A percentile compares a stretch with the other conserved stretches of the same genome.
Evolutionary conservation across 2,113 vertebrate species (phyloP).

Genomic region (Amphilophus citrinellus): DNA sequence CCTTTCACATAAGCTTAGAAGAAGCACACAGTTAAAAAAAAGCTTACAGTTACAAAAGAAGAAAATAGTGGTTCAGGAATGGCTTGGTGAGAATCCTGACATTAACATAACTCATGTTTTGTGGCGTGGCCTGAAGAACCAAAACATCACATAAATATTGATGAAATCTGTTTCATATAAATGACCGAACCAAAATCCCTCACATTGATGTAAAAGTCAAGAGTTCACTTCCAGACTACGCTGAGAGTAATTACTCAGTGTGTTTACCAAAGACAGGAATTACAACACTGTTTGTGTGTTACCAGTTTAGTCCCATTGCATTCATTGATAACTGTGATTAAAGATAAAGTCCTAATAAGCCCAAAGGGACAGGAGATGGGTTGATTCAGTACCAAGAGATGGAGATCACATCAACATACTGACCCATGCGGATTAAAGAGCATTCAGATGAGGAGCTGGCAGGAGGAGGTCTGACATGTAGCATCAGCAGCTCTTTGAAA

Average conservation of each 20-base stretch:
- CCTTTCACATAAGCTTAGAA: not conserved
- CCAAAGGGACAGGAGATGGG: not conserved
- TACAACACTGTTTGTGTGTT: not conserved
- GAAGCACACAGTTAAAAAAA: not conserved
- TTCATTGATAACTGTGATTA: not conserved
- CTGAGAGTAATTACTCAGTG: not conserved
- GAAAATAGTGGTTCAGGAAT: too few species aligned
- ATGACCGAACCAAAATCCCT: too few species aligned
- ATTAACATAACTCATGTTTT: too few species aligned
- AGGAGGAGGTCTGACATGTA: conserved; percentile 93
- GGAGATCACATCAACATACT: not conserved
- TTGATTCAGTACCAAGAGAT: not conserved
- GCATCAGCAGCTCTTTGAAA: conserved; percentile 91
- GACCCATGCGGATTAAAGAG: conserved; percentile 98
- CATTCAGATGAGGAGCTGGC: conserved; percentile 92
- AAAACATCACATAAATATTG: too few species aligned
- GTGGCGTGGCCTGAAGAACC: too few species aligned
- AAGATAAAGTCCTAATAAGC: not conserved
- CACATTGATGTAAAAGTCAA: too few species aligned
- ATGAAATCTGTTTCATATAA: too few species aligned
- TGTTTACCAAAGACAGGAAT: not conserved
- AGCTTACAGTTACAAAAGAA: too few species aligned
- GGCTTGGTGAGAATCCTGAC: too few species aligned
- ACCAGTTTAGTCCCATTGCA: not conserved
- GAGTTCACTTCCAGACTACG: not conserved